Evolutionary conservation across 2,113 vertebrate genomes (phyloP).

Genomic region (Mormoops blainvillei): DNA sequence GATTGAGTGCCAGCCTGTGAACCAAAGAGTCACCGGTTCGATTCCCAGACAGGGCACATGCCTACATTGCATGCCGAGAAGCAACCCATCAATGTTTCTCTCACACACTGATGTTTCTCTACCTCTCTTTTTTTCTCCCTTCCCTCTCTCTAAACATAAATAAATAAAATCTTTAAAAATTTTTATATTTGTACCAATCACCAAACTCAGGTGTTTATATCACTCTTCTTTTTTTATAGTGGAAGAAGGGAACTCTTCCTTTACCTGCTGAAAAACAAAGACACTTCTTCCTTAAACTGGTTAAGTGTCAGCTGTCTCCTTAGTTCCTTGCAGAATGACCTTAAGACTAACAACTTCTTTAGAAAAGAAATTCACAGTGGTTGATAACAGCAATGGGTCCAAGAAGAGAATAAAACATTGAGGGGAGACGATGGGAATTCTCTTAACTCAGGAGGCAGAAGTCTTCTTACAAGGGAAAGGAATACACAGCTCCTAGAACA

Average conservation of each 20-base stretch:
- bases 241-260: neutral
- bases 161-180: too few species aligned
- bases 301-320: neutral
- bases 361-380: neutral
- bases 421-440: neutral
- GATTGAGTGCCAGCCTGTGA: too few species aligned
- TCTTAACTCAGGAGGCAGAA: neutral
- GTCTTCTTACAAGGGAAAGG: neutral
- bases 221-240: neutral
- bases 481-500: neutral
- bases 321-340: neutral
- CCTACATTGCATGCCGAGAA: too few species aligned
- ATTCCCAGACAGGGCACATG: too few species aligned
- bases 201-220: neutral
- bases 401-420: neutral
- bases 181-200: neutral
- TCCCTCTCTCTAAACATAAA: too few species aligned
- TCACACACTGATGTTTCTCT: too few species aligned
- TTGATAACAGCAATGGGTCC: neutral
- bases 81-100: too few species aligned
- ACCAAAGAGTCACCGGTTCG: too few species aligned
- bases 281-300: neutral
- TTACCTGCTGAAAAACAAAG: neutral
- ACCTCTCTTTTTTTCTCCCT: too few species aligned
- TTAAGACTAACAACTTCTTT: neutral